Evolutionary conservation across 2,797 vertebrate genomes (phyloP), one percentile per base, ranked within the genome.

Genomic region (Hemitrygon akajei): DNA sequence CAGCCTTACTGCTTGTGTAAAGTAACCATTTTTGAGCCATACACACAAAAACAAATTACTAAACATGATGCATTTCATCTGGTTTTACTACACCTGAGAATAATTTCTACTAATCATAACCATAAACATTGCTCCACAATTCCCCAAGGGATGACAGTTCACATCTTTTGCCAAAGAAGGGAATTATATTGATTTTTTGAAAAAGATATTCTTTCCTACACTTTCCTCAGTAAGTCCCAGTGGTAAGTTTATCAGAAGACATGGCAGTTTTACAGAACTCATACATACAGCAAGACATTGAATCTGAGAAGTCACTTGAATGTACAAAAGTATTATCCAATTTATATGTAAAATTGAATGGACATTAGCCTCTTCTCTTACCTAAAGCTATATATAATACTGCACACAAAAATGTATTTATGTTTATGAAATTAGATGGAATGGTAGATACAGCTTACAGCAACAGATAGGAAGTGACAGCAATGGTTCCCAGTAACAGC

Each of bases 401-500:
- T 73, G 25, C 75, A 92, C 76, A 40, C 71, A 76, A 93, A 22
- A 93, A 75, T 75, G 73, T 40, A 75, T 93, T 14, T 0, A 93
- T n/a, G 27, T 93, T 14, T 1, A 93, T 58, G 47, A 25, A 93
- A 47, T 75, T 34, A 40, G 34, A 47, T 56, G 27, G 20, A 92
- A 56, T 56, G 40, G 20, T 56, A 92, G 11, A 93, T 76, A 58
- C 14, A 76, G 91, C 91, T 93, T 11, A 0, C 37, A 16, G 91
- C 69, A 93, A 93, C 56, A 40, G 7, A 93, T 58, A 47, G 40
- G 25, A 18, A 30, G 27, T 76, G 91, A 75, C 66, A 75, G 71
- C 91, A 93, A 22, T 47, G 56, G 89, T 91, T 86, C 89, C 71
- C 91, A 93, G 76, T 76, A 76, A 93, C 76, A 93, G 91, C 91